Evolutionary conservation across 2,888 invertebrate genomes (phyloP).

Genomic region (Chromoteleia sp.): DNA sequence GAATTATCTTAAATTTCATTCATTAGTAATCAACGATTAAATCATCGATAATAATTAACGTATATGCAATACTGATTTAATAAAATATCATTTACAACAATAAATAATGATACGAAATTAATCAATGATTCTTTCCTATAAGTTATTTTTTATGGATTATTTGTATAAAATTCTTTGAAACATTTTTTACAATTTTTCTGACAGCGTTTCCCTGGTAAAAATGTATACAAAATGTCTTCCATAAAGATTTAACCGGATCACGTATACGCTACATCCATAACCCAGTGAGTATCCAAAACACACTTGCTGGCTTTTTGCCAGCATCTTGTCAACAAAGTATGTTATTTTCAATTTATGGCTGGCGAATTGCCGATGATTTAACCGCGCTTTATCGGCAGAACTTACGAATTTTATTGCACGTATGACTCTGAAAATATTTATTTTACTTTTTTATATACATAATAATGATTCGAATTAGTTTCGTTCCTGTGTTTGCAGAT

Average conservation of each 20-base stretch:
- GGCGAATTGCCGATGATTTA: constrained; percentile 46
- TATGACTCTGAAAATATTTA: constrained; percentile 14
- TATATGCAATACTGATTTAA: too few species aligned
- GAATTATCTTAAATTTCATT: too few species aligned
- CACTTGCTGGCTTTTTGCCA: constrained; percentile 42
- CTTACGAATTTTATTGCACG: constrained; percentile 52
- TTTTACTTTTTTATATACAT: constrained; percentile 2
- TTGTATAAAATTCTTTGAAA: too few species aligned
- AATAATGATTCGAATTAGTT: constrained; percentile 25
- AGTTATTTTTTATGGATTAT: too few species aligned
- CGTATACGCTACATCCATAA: constrained; percentile 38
- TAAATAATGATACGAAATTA: too few species aligned
- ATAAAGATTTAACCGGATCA: constrained; percentile 22
- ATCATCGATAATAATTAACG: too few species aligned
- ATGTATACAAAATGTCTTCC: constrained; percentile 14
- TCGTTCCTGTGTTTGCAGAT: constrained; percentile 18
- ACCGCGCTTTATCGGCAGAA: constrained; percentile 36
- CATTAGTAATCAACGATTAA: too few species aligned
- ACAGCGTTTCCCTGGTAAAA: neutral
- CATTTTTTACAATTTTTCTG: too few species aligned
- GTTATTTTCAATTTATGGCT: constrained; percentile 56
- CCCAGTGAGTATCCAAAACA: constrained; percentile 44
- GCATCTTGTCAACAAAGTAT: constrained; percentile 55
- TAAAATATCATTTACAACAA: too few species aligned
- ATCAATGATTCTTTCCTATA: too few species aligned